Conservation (phyloP, 2,888 invertebrate genomes). For the Unio pictorum region DNA sequence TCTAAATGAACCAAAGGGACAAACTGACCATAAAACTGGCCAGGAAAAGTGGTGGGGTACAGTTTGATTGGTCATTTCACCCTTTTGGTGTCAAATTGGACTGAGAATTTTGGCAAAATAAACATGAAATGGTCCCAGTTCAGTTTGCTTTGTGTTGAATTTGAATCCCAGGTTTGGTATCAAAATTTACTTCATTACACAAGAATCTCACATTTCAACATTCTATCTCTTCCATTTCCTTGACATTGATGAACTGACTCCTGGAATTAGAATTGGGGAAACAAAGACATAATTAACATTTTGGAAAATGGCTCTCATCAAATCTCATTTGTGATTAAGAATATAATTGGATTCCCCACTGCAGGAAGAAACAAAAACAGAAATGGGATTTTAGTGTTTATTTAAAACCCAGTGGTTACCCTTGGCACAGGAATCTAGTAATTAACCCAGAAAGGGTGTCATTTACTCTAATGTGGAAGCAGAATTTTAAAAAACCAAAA, state of each 20-base stretch:
- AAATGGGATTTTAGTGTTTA: no score
- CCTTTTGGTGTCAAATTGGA: conserved; percentile 29
- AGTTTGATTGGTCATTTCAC: conserved; percentile 12
- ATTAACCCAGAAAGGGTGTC: no score
- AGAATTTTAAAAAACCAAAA: no score
- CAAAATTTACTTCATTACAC: conserved; percentile 28
- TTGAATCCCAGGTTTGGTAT: conserved; percentile 19
- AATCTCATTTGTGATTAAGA: no score
- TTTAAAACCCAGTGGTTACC: no score
- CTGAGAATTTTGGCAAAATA: conserved; percentile 37
- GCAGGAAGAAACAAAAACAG: no score
- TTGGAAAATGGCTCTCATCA: no score
- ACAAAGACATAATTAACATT: no score
- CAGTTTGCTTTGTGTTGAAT: conserved; percentile 29
- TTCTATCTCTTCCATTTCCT: conserved; percentile 35
- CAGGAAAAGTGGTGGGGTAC: neutral
- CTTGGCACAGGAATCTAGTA: no score
- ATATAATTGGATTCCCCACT: no score
- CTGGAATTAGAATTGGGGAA: no score
- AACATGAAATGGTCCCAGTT: conserved; percentile 19
- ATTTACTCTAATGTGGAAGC: no score
- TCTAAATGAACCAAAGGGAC: conserved; percentile 6
- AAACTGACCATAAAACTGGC: conserved; percentile 10
- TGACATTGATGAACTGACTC: conserved; percentile 13
- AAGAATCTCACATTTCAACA: conserved; percentile 41